These are phyloP conservation scores for Drosophila ironensis DNA, from an alignment of 1,140 invertebrate species.

Conservation along the genomic window DNA sequence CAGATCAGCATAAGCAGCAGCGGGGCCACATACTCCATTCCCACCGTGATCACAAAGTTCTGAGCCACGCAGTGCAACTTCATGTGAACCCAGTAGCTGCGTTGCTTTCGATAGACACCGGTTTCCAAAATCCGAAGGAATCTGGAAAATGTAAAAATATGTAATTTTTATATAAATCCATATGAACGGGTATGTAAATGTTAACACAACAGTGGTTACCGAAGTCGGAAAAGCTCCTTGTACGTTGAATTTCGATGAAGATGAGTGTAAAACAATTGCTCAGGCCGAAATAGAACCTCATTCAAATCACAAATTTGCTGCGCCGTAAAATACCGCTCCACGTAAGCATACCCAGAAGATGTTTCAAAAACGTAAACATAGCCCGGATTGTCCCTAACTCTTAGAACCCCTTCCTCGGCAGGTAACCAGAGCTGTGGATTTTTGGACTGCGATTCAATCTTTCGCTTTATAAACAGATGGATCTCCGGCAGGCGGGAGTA, in stretches of 20 bases:
- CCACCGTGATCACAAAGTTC: conserved; percentile 68
- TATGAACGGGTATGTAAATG: not conserved
- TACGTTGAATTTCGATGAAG: conserved; percentile 71
- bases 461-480: conserved; percentile 50
- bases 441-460: conserved; percentile 47
- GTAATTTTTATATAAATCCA: no score
- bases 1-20: conserved; percentile 70
- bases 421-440: conserved; percentile 64
- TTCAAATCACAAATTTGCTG: conserved; percentile 76
- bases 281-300: conserved; percentile 62
- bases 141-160: conserved; percentile 31
- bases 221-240: conserved; percentile 59
- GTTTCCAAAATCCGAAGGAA: conserved; percentile 61
- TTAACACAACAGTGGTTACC: conserved; percentile 2
- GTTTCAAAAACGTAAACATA: conserved; percentile 67
- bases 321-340: conserved; percentile 59
- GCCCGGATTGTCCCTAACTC: conserved; percentile 66
- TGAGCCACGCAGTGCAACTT: conserved; percentile 67
- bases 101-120: conserved; percentile 64
- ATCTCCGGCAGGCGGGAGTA: conserved; percentile 54
- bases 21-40: conserved; percentile 76
- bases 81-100: conserved; percentile 54
- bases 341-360: conserved; percentile 56
- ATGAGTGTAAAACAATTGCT: conserved; percentile 53
- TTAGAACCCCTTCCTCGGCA: conserved; percentile 53